phyloP scores from a whole-genome alignment of 1,140 invertebrate species.

The Tribolium castaneum region DNA sequence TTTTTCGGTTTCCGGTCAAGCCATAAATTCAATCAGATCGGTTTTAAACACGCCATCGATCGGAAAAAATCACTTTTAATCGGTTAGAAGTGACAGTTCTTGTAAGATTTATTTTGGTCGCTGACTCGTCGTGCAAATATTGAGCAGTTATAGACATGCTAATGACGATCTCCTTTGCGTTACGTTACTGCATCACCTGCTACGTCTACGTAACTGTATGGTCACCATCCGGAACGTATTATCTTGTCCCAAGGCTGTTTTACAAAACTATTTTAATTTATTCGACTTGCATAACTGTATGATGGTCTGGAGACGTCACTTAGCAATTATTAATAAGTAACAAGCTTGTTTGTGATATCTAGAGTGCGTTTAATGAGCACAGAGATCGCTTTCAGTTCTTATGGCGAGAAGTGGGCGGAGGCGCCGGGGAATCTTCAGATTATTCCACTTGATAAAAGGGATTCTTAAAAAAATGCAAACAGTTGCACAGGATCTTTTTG shows the following conservation, averaged over 20 bases:
- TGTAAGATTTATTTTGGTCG: conserved; percentile 26
- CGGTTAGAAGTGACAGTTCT: not conserved
- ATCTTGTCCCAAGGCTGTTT: not conserved
- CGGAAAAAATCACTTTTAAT: not conserved
- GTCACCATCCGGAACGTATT: not conserved
- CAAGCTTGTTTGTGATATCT: conserved; percentile 9
- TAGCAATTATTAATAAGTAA: not conserved
- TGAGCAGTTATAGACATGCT: not conserved
- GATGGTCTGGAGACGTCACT: not conserved
- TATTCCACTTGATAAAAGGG: too few species aligned
- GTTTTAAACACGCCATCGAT: not conserved
- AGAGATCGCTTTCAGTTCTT: not conserved
- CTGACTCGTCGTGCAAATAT: conserved; percentile 23
- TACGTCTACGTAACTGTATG: conserved; percentile 2
- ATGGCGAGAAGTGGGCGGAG: not conserved
- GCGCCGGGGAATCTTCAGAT: not conserved
- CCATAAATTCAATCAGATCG: not conserved
- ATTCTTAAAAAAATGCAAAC: too few species aligned
- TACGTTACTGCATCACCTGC: not conserved
- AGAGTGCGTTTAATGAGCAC: not conserved
- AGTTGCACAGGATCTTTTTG: too few species aligned
- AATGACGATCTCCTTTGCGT: not conserved
- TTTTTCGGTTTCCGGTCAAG: not conserved
- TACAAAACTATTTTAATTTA: conserved; percentile 1
- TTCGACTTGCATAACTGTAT: not conserved